Conservation (phyloP, 1,140 invertebrate genomes). For the Leptinotarsa lineolata region DNA sequence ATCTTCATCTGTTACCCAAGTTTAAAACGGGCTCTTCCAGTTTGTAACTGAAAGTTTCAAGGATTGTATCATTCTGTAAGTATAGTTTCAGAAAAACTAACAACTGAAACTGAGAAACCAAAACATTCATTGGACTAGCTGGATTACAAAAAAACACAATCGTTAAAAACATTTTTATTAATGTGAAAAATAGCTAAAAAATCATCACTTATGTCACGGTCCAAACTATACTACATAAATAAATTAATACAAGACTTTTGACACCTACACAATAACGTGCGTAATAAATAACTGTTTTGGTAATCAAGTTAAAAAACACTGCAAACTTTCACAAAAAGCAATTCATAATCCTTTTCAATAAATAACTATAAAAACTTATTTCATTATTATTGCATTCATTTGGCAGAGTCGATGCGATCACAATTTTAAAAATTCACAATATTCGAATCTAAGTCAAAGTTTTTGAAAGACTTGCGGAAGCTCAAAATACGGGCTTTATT, state of each 20-base stretch:
- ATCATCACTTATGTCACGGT: neutral
- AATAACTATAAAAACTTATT: neutral
- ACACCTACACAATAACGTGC: neutral
- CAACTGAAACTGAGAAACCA: no score
- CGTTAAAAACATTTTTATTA: no score
- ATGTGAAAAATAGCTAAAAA: no score
- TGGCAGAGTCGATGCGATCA: neutral
- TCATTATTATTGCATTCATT: neutral
- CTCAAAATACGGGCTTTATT: neutral
- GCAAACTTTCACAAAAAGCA: conserved; percentile 9
- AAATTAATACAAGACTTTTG: neutral
- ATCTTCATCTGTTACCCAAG: no score
- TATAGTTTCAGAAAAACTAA: no score
- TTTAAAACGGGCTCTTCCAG: no score
- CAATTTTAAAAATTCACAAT: neutral
- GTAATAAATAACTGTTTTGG: neutral
- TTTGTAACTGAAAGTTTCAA: no score
- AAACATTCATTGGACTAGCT: no score
- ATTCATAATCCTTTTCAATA: neutral
- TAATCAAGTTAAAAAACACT: neutral
- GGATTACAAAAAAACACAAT: no score
- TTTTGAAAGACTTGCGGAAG: neutral
- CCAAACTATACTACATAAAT: conserved; percentile 1
- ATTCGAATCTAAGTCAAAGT: neutral
- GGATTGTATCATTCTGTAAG: no score